Base-by-base conservation (phyloP, 1,140 invertebrate genomes). In the Camponotus floridanus region DNA sequence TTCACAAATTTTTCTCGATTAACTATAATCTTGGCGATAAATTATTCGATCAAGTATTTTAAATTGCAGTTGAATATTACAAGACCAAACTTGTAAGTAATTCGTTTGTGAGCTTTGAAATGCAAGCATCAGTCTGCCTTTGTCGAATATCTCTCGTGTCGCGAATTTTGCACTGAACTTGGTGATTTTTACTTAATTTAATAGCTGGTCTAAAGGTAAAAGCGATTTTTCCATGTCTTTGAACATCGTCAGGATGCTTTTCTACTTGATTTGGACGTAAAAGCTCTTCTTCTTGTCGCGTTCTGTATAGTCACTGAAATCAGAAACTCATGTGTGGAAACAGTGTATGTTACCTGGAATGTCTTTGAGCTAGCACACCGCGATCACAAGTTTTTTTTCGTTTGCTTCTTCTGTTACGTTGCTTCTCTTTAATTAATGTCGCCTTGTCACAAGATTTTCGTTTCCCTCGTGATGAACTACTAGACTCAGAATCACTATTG, bases 361-460 rank as follows among this genome's bases (percentile, higher is more conserved):
- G 42, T 48, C 4, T 15, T 9, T 9, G 13, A 79, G 45, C 55
- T 21, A 39, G 62, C n/a, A 55, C 42, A 68, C 36, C 45, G 18
- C 31, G 9, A 4, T 5, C n/a, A 3, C 4, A 31, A 42, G 13
- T 84, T 5, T n/a, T 62, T 84, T 70, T 26, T 13, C 7, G 21
- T 64, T 61, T 33, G n/a, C 31, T 57, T 31, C 55, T 62, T 68
- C 11, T 65, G 8, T n/a, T 15, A 61, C 74, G 45, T 5, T 51
- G 39, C n/a, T 74, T 74, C 39, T 83, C 74, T 18, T 64, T 70
- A 21, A 70, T 62, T 1, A 68, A 9, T 31, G 62, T 76, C 26
- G 86, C 45, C 42, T 87, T 73, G 13, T 85, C 39, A 1, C 76
- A 59, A 36, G 21, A 42, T 57, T 65, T 84, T 61, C 11, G 33